Evolutionary conservation across 2,113 vertebrate species (phyloP), one percentile per base, ranked within the genome.

Genomic region (Synchiropus splendidus): DNA sequence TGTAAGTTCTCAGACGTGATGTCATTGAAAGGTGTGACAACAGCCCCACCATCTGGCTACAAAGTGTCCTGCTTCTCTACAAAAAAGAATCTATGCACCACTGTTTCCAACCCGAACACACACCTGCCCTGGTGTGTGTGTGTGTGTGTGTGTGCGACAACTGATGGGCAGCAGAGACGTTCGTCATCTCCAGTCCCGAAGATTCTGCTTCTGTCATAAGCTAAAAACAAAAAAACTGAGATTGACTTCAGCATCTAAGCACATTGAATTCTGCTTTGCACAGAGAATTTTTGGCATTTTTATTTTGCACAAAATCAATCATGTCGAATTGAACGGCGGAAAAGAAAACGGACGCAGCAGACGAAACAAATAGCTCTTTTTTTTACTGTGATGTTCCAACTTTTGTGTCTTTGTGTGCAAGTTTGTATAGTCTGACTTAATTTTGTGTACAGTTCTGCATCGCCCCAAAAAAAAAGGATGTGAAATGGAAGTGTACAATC

Each of bases 291-390:
- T 39, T 37, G n/a, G n/a, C 2, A 6, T 37, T 37, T 37, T 21
- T 68, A 64, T 54, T 82, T 80, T 81, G 76, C 76, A 83, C 80
- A 78, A 49, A 31, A 27, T 14, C 54, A 55, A 62, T 50, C 54
- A 58, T 42, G 48, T 18, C 49, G 42, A 52, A 42, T 31, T 31
- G 41, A 18, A 48, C 30, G 34, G 37, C 49, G 27, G 2, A 42
- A 51, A 63, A 40, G 15, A 52, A 52, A 48, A 40, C 6, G 5
- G 18, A 30, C 32, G 45, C 35, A 43, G 35, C 33, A n/a, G 31
- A 51, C 21, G 27, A 45, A 64, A 48, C 41, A 48, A 63, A 46
- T 40, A 31, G 42, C 31, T 45, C 53, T 54, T 44, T 54, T 48
- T 64, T 50, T 56, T 43, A 64, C 67, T 64, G 70, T 77, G 70